A percentile compares a stretch with the other conserved stretches of the same genome.
Conservation (phyloP, 2,113 vertebrate genomes). For the Misgurnus mizolepis region DNA sequence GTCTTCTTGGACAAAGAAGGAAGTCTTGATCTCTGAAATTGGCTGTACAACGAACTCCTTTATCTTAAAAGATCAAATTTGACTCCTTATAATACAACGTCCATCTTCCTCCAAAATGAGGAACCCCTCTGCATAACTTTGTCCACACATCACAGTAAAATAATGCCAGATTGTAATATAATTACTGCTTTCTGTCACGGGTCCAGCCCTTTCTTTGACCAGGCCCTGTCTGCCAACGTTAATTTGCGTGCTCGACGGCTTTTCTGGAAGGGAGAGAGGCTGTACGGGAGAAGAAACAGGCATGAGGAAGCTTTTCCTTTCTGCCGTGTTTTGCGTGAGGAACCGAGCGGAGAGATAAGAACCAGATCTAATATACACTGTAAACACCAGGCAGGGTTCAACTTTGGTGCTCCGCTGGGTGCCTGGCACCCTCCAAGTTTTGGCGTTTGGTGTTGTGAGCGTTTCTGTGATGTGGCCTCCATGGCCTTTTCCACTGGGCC, state of each 20-base stretch:
- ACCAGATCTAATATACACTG: neutral
- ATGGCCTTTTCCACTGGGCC: conserved; percentile 75
- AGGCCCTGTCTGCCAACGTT: conserved; percentile 72
- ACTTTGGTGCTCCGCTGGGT: neutral
- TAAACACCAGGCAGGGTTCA: conserved; percentile 11
- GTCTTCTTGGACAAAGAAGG: too few species aligned
- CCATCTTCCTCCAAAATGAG: conserved; percentile 57
- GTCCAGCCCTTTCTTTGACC: conserved; percentile 67
- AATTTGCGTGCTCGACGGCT: conserved; percentile 70
- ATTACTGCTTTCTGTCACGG: conserved; percentile 75
- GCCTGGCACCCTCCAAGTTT: neutral
- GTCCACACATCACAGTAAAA: conserved; percentile 75
- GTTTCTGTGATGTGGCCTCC: conserved; percentile 80
- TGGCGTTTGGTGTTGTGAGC: conserved; percentile 28
- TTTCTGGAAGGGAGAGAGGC: conserved; percentile 23
- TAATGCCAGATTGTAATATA: conserved; percentile 82
- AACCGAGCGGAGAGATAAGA: conserved; percentile 23
- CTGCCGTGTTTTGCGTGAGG: neutral
- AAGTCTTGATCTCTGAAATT: neutral
- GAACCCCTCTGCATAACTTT: conserved; percentile 57
- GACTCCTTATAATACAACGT: conserved; percentile 32
- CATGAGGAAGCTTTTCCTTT: neutral
- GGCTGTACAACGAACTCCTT: neutral
- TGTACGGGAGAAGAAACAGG: conserved; percentile 21
- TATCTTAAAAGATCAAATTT: neutral